Percentiles rank a stretch among this genome's conserved stretches.
Conservation (phyloP, 1,140 invertebrate genomes). For the Ooceraea biroi region DNA sequence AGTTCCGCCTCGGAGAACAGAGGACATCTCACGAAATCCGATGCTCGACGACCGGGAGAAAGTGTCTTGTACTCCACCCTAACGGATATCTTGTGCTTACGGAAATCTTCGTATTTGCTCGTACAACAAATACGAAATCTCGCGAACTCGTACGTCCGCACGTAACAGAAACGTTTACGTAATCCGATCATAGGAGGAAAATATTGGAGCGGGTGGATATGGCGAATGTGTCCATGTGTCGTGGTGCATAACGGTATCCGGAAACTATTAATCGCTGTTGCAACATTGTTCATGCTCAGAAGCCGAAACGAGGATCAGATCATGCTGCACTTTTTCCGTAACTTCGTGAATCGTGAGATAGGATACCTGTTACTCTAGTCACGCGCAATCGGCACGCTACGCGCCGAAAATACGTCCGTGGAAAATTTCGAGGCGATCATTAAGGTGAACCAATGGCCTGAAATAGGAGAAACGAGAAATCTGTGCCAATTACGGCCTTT, state of each 20-base stretch:
- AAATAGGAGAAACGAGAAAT: constrained; percentile 43
- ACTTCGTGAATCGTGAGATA: constrained; percentile 51
- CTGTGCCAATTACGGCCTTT: constrained; percentile 1
- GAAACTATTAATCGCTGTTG: constrained; percentile 34
- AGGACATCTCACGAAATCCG: constrained; percentile 44
- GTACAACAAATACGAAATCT: not conserved
- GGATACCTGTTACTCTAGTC: constrained; percentile 39
- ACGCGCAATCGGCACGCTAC: constrained; percentile 49
- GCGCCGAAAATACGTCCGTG: constrained; percentile 40
- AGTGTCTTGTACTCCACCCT: constrained; percentile 47
- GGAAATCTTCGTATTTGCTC: too few species aligned
- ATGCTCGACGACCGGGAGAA: constrained; percentile 46
- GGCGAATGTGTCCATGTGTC: not conserved
- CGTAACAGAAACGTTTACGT: constrained; percentile 13
- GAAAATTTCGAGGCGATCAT: constrained; percentile 32
- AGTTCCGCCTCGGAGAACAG: constrained; percentile 3
- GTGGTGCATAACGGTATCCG: not conserved
- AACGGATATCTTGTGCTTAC: constrained; percentile 38
- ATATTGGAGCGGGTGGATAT: constrained; percentile 20
- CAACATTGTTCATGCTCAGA: constrained; percentile 37
- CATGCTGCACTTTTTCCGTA: constrained; percentile 47
- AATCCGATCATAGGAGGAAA: constrained; percentile 19
- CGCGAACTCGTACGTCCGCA: not conserved
- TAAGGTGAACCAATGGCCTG: constrained; percentile 6
- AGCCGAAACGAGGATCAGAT: constrained; percentile 55